A percentile compares a stretch with the other conserved stretches of the same genome.
Evolutionary conservation across 2,888 invertebrate genomes (phyloP).

Genomic region (Geophilus truncorum): DNA sequence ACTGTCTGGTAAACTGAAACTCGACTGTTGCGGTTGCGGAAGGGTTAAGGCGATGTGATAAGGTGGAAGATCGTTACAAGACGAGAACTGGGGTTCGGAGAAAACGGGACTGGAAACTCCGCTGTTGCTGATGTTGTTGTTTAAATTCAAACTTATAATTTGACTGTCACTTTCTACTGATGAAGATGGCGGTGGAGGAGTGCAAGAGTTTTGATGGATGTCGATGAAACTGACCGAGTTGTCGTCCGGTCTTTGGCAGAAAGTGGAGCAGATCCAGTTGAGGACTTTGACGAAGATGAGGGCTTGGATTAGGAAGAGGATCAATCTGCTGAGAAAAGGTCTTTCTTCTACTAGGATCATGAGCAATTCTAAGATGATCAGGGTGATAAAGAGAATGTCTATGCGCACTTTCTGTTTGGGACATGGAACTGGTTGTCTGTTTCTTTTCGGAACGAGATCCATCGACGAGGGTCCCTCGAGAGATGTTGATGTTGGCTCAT

Average conservation of each 20-base stretch:
- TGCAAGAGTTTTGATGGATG: neutral
- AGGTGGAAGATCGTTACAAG: neutral
- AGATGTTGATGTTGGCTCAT: neutral
- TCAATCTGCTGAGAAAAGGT: neutral
- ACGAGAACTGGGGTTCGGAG: neutral
- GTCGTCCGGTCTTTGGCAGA: neutral
- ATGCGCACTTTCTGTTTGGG: neutral
- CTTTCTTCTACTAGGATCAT: neutral
- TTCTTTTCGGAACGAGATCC: neutral
- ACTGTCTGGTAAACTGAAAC: neutral
- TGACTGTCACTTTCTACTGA: neutral
- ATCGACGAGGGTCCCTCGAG: neutral
- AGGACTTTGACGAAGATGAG: neutral
- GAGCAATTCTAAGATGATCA: neutral
- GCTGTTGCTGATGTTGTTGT: neutral
- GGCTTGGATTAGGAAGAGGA: neutral
- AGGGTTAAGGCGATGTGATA: conserved; percentile 20
- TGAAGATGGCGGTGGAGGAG: neutral
- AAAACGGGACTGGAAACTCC: neutral
- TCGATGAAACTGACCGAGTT: neutral
- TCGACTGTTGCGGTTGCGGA: neutral
- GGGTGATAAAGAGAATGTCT: neutral
- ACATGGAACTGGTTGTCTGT: neutral
- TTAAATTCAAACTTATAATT: neutral
- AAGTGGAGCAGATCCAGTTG: neutral